These are phyloP conservation scores for Phylloscopus whistleri DNA, from an alignment of 2,113 vertebrate species.

Conservation along the genomic window DNA sequence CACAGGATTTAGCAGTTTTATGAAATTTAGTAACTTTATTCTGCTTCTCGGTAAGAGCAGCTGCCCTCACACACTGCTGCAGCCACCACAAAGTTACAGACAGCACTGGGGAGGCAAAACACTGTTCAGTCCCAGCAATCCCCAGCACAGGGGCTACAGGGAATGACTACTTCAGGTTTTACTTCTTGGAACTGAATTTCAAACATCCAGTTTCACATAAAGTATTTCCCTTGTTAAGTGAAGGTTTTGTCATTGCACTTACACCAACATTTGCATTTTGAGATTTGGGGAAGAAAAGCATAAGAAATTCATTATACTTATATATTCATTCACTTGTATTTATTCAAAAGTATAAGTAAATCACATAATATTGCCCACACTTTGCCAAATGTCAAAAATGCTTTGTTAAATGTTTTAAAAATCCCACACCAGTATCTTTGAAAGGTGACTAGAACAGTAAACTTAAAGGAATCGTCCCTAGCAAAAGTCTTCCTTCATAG, in stretches of 20 bases:
- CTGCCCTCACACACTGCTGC: not conserved
- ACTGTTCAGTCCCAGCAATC: not conserved
- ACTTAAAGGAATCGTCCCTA: not conserved
- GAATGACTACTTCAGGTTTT: not conserved
- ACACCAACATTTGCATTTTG: not conserved
- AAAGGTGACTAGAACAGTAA: not conserved
- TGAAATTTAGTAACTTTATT: not conserved
- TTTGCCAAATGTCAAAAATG: not conserved
- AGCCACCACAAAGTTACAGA: not conserved
- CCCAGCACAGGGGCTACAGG: not conserved
- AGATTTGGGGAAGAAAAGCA: not conserved
- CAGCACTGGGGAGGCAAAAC: not conserved
- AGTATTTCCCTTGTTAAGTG: not conserved
- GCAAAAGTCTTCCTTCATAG: not conserved
- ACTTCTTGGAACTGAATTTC: not conserved
- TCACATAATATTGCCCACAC: rapidly evolving
- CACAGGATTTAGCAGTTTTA: not conserved
- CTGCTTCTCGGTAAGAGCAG: not conserved
- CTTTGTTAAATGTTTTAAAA: not conserved
- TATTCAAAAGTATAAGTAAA: not conserved
- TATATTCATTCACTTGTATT: not conserved
- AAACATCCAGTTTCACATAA: not conserved
- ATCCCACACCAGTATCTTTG: not conserved
- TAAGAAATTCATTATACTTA: not conserved
- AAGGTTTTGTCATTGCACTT: not conserved